Base-by-base conservation (phyloP, 2,113 vertebrate species). In the Brachyhypopomus gauderio region DNA sequence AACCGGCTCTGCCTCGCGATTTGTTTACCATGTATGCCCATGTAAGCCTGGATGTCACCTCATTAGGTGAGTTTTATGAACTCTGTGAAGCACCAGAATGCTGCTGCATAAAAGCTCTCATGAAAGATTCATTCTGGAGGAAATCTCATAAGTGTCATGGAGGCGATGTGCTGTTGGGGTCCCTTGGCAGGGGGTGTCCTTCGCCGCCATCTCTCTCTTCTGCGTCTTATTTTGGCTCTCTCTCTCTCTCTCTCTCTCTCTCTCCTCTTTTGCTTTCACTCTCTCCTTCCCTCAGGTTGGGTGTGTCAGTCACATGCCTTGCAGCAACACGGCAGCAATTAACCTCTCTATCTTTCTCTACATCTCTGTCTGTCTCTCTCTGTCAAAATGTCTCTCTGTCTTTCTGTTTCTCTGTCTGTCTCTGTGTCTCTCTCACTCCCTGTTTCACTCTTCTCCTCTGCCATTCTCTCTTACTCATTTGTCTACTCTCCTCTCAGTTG, bases 71-170 rank as follows among this genome's bases (percentile, higher is more conserved):
- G 17, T 64, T 34, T 79, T 71, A 71, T 85, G 60, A 69, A 72
- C 30, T 76, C 64, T 59, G 58, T 11, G 27, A 41, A 72, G 25
- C 67, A 64, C 23, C 41, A 30, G 59, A 52, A 71, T 38, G 66
- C 66, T 79, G 20, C 48, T 55, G 17, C 73, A 48, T 82, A 67
- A 69, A 77, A 72, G 52, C 60, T 11, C 58, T 72, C 67, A 83
- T 80, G 72, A 76, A 83, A 79, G 70, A 76, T 76, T 64, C 64
- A 82, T 85, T 82, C 60, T n/a, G 62, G 25, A 48, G 45, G 52
- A 79, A 78, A 79, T 82, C 80, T 72, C 38, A 66, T 63, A 83
- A 82, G 56, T 75, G 79, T 72, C 60, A 25, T 30, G 78, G 34
- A 19, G 30, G 58, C 38, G 67, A 72, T n/a, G 23, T 45, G 45